phyloP scores from a whole-genome alignment of 2,888 invertebrate genomes.

The Cyclophora albipunctata region DNA sequence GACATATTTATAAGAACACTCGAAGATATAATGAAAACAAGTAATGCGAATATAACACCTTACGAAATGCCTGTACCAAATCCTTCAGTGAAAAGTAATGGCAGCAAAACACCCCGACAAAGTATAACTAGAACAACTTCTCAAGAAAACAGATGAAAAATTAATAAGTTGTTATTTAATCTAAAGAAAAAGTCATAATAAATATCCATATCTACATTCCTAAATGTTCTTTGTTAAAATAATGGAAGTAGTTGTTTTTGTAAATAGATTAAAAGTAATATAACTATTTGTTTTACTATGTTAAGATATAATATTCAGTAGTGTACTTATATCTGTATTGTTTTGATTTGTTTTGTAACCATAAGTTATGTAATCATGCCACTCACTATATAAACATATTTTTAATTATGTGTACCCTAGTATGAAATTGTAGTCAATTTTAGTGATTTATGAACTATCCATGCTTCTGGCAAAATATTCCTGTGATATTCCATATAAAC shows the following conservation, averaged over 20 bases:
- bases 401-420: too few relatives aligned
- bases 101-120: constrained; percentile 41
- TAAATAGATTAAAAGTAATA: not conserved
- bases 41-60: constrained; percentile 29
- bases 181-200: not conserved
- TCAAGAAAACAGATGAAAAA: constrained; percentile 65
- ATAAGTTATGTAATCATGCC: too few relatives aligned
- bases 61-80: constrained; percentile 57
- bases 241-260: too few relatives aligned
- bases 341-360: too few relatives aligned
- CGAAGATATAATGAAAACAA: constrained; percentile 84
- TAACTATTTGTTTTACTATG: too few relatives aligned
- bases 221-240: constrained; percentile 9
- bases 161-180: not conserved
- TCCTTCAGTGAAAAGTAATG: constrained; percentile 37
- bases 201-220: not conserved
- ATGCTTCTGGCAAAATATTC: not conserved
- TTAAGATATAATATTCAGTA: too few relatives aligned
- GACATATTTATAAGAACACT: constrained; percentile 88
- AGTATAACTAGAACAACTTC: constrained; percentile 55
- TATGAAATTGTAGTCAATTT: too few relatives aligned
- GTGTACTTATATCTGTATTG: too few relatives aligned
- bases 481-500: too few relatives aligned
- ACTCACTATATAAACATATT: too few relatives aligned
- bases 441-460: too few relatives aligned